Base-by-base conservation (phyloP, 1,140 invertebrate genomes). In the Phocides pigmalion region DNA sequence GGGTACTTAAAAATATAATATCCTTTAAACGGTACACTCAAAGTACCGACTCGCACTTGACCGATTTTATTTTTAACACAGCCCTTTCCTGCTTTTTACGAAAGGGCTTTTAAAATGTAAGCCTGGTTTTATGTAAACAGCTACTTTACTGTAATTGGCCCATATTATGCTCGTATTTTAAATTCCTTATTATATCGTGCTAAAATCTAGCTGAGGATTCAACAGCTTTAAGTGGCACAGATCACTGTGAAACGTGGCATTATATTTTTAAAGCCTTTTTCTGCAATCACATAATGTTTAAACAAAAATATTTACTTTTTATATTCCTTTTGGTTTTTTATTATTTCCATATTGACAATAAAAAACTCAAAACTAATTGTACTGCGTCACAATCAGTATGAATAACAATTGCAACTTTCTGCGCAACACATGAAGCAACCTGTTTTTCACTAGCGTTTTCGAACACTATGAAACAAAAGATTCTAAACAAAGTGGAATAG, bases 51-150 rank as follows among this genome's bases (percentile, higher is more conserved):
- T 46, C 9, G 4, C 17, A 46, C 17, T 46, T 20, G 42, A 19
- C 19, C 42, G 16, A 46, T 17, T 19, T 20, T 42, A 16, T 42
- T 44, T 44, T 47, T 19, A 47, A 47, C 41, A 20, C 41, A 0
- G 44, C 44, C 22, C 44, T 47, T 47, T 19, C 44, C 44, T 47
- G 22, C 19, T 47, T 47, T 47, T 44, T 9, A 19, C 41, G 41
- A 47, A 47, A 22, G 19, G 44, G 25, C 25, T 12, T 20, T 47
- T 47, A 11, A 22, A 47, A 19, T 8, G 15, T 47, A 20, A 47
- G 2, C 9, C 44, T 22, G 44, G 44, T 47, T 22, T 44, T 47
- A 47, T 16, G 44, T 47, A 6, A n/a, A 22, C 19, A 1, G 44
- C 44, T 47, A 5, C 19, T 47, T 47, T n/a, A 16, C 44, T 12